Percentiles rank a stretch among this genome's conserved stretches.
These are phyloP conservation scores for Orthochromis indermauri DNA, from an alignment of 2,113 vertebrate species.

Conservation along the genomic window DNA sequence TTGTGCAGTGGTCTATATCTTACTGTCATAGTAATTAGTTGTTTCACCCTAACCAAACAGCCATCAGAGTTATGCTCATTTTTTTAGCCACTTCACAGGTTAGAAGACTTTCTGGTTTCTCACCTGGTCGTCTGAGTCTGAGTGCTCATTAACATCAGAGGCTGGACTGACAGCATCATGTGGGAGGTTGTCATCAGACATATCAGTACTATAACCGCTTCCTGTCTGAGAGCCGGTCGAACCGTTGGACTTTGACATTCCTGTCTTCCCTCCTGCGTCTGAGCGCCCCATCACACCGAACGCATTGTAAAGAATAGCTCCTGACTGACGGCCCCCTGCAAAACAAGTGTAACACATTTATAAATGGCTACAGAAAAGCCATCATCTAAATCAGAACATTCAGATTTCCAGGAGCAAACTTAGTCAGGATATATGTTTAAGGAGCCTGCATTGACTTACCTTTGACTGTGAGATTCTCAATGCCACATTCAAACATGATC, in stretches of 20 bases:
- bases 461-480: conserved; percentile 96
- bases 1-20: background rate
- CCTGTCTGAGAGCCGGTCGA: conserved; percentile 94
- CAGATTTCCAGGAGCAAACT: background rate
- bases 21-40: background rate
- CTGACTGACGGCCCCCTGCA: conserved; percentile 81
- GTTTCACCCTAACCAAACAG: background rate
- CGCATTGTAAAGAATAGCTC: conserved; percentile 86
- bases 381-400: background rate
- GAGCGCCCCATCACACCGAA: conserved; percentile 86
- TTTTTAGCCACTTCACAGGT: background rate
- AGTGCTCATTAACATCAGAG: conserved; percentile 86
- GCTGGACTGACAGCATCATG: conserved; percentile 81
- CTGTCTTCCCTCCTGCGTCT: conserved; percentile 71
- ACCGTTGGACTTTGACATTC: conserved; percentile 85
- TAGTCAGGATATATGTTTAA: background rate
- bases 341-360: background rate
- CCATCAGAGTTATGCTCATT: background rate
- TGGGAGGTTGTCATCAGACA: conserved; percentile 90
- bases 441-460: conserved; percentile 62
- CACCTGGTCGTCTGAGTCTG: conserved; percentile 94
- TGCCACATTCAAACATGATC: conserved; percentile 99
- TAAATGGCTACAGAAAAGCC: background rate
- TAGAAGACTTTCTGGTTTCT: background rate
- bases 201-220: conserved; percentile 95